Percentiles rank a stretch among this genome's conserved stretches.
These are phyloP conservation scores for Mechanitis messenoides DNA, from an alignment of 2,888 invertebrate genomes.

Conservation along the genomic window DNA sequence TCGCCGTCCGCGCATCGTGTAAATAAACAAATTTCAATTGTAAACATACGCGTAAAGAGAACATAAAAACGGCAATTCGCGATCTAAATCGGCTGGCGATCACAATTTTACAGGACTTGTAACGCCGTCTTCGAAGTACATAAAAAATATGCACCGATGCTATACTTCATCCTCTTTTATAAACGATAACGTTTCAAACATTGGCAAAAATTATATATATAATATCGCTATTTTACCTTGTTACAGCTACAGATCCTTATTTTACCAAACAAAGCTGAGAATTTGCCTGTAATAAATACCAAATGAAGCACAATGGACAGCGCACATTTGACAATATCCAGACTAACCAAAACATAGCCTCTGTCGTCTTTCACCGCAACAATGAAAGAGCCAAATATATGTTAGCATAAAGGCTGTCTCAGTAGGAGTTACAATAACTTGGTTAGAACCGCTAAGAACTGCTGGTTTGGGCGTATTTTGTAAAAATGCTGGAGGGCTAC, in stretches of 20 bases:
- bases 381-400: slow-evolving; percentile 30
- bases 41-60: slow-evolving; percentile 65
- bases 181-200: slow-evolving; percentile 2
- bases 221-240: slow-evolving; percentile 41
- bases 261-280: slow-evolving; percentile 59
- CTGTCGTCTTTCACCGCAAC: slow-evolving; percentile 40
- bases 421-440: slow-evolving; percentile 37
- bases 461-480: slow-evolving; percentile 52
- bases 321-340: slow-evolving; percentile 63
- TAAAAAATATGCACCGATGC: slow-evolving; percentile 33
- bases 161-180: slow-evolving; percentile 17
- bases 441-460: slow-evolving; percentile 39
- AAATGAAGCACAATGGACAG: slow-evolving; percentile 64
- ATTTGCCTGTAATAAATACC: slow-evolving; percentile 31
- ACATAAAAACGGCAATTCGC: slow-evolving; percentile 57
- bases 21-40: slow-evolving; percentile 69
- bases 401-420: slow-evolving; percentile 44
- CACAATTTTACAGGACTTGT: slow-evolving; percentile 32
- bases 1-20: slow-evolving; percentile 51
- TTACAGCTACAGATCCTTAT: slow-evolving; percentile 43
- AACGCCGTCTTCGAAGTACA: slow-evolving; percentile 26
- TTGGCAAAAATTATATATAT: slow-evolving; percentile 2
- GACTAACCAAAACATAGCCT: slow-evolving; percentile 73
- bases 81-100: slow-evolving; percentile 45
- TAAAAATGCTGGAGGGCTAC: slow-evolving; percentile 70